Conservation (phyloP, 1,140 invertebrate species). For the Drosophila lacertosa region DNA sequence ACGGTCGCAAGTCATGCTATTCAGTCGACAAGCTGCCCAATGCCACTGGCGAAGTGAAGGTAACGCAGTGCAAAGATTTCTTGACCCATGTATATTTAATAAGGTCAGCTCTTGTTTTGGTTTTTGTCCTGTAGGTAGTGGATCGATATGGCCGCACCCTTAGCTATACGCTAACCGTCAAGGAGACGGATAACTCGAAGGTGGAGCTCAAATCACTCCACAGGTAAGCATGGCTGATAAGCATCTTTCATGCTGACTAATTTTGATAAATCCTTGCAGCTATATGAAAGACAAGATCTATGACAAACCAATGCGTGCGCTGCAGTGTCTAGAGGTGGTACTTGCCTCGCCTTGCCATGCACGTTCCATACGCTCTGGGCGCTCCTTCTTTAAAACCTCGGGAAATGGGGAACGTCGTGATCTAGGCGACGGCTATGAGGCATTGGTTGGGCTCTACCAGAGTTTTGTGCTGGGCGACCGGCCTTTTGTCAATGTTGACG, state of each 20-base stretch:
- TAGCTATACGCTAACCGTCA: constrained; percentile 86
- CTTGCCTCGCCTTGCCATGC: constrained; percentile 84
- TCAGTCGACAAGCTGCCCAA: constrained; percentile 42
- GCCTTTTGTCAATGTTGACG: constrained; percentile 90
- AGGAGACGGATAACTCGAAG: constrained; percentile 85
- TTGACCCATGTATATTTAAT: too few species aligned
- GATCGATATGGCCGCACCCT: constrained; percentile 62
- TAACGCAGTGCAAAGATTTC: constrained; percentile 7
- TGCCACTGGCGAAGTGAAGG: constrained; percentile 48
- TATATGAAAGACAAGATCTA: constrained; percentile 72
- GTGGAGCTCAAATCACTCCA: constrained; percentile 85
- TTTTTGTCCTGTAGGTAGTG: constrained; percentile 41
- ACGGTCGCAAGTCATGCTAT: constrained; percentile 86
- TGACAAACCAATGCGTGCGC: constrained; percentile 87
- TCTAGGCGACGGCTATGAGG: constrained; percentile 87
- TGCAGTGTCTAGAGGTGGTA: constrained; percentile 93
- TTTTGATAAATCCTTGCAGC: constrained; percentile 30
- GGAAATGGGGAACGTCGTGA: constrained; percentile 35
- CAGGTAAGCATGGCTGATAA: constrained; percentile 83
- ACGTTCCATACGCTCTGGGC: constrained; percentile 85
- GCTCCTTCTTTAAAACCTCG: constrained; percentile 83
- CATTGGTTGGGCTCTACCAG: constrained; percentile 90
- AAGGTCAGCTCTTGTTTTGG: not conserved
- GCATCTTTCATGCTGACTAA: not conserved
- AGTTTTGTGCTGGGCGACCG: constrained; percentile 89